phyloP scores from a whole-genome alignment of 2,113 vertebrate genomes.

The Prolemur simus region DNA sequence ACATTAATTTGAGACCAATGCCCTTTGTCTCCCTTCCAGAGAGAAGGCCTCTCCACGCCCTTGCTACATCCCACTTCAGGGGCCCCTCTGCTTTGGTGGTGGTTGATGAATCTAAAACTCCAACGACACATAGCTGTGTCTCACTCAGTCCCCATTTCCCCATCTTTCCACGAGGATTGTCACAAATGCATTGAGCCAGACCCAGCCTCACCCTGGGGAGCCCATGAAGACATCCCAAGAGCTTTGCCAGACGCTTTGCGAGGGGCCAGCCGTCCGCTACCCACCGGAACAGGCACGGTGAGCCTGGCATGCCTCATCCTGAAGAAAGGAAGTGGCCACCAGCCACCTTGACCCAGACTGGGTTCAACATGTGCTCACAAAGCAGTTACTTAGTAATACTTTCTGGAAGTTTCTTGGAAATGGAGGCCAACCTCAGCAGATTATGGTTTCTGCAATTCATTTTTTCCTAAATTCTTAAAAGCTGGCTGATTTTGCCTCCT shows the following conservation, averaged over 20 bases:
- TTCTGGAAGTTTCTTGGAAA: slow-evolving; percentile 6
- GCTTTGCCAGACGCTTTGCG: neutral
- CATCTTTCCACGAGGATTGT: neutral
- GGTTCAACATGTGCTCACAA: neutral
- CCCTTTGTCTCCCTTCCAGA: neutral
- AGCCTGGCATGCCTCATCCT: neutral
- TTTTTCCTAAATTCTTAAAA: slow-evolving; percentile 7
- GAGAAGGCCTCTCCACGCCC: neutral
- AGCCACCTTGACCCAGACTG: neutral
- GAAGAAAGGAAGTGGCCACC: neutral
- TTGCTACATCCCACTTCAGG: neutral
- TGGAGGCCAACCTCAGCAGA: neutral
- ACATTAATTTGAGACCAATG: neutral
- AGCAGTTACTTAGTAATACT: neutral
- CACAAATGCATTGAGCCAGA: neutral
- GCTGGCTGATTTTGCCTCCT: neutral
- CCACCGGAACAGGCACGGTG: neutral
- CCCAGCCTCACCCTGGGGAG: neutral
- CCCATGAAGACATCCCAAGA: neutral
- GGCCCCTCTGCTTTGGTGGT: neutral
- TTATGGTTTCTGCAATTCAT: neutral
- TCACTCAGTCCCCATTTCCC: neutral
- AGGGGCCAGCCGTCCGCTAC: neutral
- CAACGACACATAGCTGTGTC: neutral
- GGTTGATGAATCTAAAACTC: neutral